A percentile compares a stretch with the other conserved stretches of the same genome.
phyloP scores from a whole-genome alignment of 1,140 invertebrate species.

The Saccostrea cuccullata region DNA sequence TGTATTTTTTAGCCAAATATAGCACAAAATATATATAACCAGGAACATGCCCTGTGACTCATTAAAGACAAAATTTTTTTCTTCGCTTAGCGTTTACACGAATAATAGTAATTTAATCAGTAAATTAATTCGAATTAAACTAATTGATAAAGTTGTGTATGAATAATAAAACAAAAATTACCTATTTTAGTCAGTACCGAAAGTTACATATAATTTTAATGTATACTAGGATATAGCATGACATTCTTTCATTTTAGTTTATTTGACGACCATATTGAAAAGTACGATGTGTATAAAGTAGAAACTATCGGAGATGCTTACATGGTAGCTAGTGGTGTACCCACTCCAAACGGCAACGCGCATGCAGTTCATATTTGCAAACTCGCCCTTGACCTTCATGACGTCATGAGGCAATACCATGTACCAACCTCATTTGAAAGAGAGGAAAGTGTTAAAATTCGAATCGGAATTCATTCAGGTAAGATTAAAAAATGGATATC shows the following conservation, averaged over 20 bases:
- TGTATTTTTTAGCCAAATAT: too few relatives aligned
- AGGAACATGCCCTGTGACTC: too few relatives aligned
- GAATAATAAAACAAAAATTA: not conserved
- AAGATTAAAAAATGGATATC: not conserved
- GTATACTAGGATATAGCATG: not conserved
- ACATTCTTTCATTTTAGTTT: constrained; percentile 12
- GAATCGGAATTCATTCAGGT: constrained; percentile 86
- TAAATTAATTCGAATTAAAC: too few relatives aligned
- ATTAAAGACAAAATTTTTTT: too few relatives aligned
- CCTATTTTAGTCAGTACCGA: not conserved
- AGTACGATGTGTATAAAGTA: constrained; percentile 94
- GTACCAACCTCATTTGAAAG: constrained; percentile 88
- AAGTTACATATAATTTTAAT: too few relatives aligned
- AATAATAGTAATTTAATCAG: too few relatives aligned
- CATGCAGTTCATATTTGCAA: constrained; percentile 88
- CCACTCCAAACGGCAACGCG: constrained; percentile 87
- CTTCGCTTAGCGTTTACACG: too few relatives aligned
- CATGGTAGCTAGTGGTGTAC: constrained; percentile 94
- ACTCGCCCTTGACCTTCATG: constrained; percentile 80
- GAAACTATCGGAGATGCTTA: constrained; percentile 97
- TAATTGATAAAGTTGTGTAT: too few relatives aligned
- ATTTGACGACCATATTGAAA: constrained; percentile 81
- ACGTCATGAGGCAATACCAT: constrained; percentile 86
- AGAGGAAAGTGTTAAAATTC: constrained; percentile 86
- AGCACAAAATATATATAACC: too few relatives aligned